phyloP scores from a whole-genome alignment of 2,113 vertebrate genomes.

The Oxyura jamaicensis region DNA sequence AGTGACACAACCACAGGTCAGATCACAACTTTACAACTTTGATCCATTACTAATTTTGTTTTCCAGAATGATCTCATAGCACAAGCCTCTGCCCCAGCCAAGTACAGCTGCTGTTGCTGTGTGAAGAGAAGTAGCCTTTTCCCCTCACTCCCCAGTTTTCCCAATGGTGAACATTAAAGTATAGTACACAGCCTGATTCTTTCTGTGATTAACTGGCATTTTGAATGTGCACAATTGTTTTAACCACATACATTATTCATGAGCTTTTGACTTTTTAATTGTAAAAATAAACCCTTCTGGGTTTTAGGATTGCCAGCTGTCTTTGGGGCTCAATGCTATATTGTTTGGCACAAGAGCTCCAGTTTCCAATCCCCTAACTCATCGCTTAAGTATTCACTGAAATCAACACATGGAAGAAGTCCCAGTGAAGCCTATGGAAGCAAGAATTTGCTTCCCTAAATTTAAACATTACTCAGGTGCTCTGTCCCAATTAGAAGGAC shows the following conservation, averaged over 20 bases:
- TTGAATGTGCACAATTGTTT: background rate
- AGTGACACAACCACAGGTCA: background rate
- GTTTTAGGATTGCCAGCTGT: background rate
- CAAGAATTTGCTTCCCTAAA: background rate
- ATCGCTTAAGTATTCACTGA: background rate
- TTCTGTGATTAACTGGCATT: background rate
- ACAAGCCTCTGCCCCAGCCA: background rate
- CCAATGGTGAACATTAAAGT: background rate
- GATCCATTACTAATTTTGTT: background rate
- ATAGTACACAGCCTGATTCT: background rate
- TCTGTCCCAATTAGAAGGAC: background rate
- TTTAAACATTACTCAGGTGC: background rate
- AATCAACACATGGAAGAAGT: background rate
- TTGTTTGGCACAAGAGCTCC: background rate
- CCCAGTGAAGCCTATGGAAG: background rate
- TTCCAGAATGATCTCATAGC: constrained; percentile 14
- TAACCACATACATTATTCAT: constrained; percentile 7
- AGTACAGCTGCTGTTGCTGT: background rate
- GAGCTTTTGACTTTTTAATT: background rate
- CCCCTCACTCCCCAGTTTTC: background rate
- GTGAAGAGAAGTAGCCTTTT: background rate
- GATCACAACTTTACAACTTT: background rate
- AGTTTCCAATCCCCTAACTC: background rate
- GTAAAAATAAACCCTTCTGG: background rate
- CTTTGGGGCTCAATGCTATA: background rate